Conservation (phyloP, 1,140 invertebrate genomes). For the Drosophila athabasca region DNA sequence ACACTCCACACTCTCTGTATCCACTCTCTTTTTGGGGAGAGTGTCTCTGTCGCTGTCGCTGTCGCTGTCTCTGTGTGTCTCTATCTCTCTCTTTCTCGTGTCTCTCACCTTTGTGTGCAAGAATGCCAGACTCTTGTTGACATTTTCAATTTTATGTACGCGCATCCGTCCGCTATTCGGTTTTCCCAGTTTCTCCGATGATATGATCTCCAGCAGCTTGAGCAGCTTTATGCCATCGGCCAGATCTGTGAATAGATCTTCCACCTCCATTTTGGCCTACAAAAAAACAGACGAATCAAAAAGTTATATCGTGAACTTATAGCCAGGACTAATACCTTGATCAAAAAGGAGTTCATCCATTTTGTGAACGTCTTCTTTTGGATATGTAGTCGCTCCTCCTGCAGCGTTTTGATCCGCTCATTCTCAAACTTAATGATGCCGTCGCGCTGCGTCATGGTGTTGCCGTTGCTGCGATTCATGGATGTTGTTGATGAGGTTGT, state of each 20-base stretch:
- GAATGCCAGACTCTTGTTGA: slow-evolving; percentile 99
- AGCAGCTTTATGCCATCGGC: slow-evolving; percentile 97
- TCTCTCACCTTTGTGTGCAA: slow-evolving; percentile 96
- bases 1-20: neutral
- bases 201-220: slow-evolving; percentile 99
- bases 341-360: slow-evolving; percentile 99
- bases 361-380: slow-evolving; percentile 99
- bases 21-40: neutral
- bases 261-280: slow-evolving; percentile 96
- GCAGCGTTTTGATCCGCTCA: slow-evolving; percentile 96
- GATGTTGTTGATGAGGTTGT: slow-evolving; percentile 65
- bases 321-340: too few species aligned
- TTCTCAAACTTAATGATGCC: slow-evolving; percentile 97
- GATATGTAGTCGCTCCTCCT: slow-evolving; percentile 98
- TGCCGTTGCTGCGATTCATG: slow-evolving; percentile 85
- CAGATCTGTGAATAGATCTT: slow-evolving; percentile 98
- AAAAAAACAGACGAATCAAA: slow-evolving; percentile 16
- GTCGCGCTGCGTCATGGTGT: slow-evolving; percentile 94
- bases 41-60: neutral
- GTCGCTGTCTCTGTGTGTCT: neutral
- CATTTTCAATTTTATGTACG: slow-evolving; percentile 99
- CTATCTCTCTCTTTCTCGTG: slow-evolving; percentile 6
- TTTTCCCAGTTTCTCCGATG: slow-evolving; percentile 97
- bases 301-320: too few species aligned
- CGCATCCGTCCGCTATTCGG: slow-evolving; percentile 98